Evolutionary conservation across 2,113 vertebrate species (phyloP).

Genomic region (Promerops cafer): DNA sequence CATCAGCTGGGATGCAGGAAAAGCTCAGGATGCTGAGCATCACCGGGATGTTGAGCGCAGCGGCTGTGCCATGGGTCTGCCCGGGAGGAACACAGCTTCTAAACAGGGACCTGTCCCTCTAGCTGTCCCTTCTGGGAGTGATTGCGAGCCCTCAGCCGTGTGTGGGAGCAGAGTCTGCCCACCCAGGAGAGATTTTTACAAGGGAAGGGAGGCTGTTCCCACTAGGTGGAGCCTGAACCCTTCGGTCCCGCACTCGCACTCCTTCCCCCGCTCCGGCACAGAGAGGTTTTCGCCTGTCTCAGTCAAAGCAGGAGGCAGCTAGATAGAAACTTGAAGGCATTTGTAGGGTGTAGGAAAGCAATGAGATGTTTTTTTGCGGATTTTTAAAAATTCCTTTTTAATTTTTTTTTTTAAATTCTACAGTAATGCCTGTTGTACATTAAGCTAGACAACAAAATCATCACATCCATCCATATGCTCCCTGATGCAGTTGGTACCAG

Average conservation of each 20-base stretch:
- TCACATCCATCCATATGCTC: not conserved
- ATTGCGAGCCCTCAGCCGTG: not conserved
- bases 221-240: slow-evolving; percentile 70
- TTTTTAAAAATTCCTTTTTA: fast-evolving
- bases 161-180: not conserved
- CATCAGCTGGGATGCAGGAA: not conserved
- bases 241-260: not conserved
- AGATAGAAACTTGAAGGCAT: not conserved
- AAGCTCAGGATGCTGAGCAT: not conserved
- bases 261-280: not conserved
- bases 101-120: not conserved
- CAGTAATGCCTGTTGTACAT: not conserved
- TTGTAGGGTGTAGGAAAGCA: not conserved
- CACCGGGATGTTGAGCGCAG: not conserved
- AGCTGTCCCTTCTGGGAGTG: not conserved
- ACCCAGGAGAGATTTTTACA: not conserved
- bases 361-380: not conserved
- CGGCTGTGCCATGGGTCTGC: not conserved
- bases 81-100: fast-evolving
- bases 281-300: not conserved
- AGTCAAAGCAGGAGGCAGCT: not conserved
- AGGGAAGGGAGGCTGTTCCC: not conserved
- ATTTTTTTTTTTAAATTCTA: not conserved
- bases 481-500: not conserved
- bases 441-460: not conserved